Conservation (phyloP, 2,113 vertebrate species). For the Phainopepla nitens region DNA sequence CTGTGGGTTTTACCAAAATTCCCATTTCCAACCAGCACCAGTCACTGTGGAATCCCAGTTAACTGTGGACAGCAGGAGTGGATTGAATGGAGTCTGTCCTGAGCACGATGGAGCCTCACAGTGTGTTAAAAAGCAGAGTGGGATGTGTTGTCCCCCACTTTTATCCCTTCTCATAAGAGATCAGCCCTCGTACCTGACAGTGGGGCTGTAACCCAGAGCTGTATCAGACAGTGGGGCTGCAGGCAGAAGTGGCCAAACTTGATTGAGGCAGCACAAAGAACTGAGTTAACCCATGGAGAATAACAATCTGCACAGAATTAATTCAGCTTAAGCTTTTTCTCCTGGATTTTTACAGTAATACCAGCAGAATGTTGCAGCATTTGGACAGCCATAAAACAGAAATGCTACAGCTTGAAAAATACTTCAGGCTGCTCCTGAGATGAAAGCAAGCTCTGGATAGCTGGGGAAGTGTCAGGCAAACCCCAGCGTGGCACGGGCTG, state of each 20-base stretch:
- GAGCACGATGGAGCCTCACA: fast-evolving
- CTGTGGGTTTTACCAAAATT: not conserved
- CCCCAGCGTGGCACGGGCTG: not conserved
- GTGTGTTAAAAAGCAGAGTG: not conserved
- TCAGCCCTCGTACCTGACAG: not conserved
- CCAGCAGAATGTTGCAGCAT: not conserved
- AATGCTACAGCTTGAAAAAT: slow-evolving; percentile 30
- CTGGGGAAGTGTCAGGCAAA: slow-evolving; percentile 13
- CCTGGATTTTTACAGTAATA: not conserved
- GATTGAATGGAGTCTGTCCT: fast-evolving
- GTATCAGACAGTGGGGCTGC: not conserved
- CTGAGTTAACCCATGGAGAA: not conserved
- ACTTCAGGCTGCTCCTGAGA: slow-evolving; percentile 32
- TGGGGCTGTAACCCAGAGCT: not conserved
- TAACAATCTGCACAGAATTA: not conserved
- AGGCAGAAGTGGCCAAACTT: not conserved
- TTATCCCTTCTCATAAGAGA: not conserved
- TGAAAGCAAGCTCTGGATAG: slow-evolving; percentile 17
- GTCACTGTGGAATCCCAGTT: fast-evolving
- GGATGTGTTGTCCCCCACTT: not conserved
- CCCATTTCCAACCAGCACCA: not conserved
- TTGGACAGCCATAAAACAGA: slow-evolving; percentile 12
- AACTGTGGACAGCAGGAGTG: not conserved
- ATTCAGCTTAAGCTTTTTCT: not conserved
- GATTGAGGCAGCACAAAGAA: not conserved